phyloP scores from a whole-genome alignment of 1,140 invertebrate species.

The Arion vulgaris region DNA sequence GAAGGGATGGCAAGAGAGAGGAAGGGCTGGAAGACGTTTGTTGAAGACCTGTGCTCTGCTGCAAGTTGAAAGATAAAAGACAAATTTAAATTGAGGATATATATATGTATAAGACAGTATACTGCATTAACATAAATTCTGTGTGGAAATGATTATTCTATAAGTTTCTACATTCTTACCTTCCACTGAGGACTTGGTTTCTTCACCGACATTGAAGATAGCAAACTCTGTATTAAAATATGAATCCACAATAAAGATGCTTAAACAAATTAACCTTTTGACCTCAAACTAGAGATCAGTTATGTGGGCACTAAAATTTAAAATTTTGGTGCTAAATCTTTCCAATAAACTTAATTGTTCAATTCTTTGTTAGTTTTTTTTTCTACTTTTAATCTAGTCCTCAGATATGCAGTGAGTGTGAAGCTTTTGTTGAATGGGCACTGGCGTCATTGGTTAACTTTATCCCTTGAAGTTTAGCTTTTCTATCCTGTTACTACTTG shows the following conservation, averaged over 20 bases:
- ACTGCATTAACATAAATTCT: no score
- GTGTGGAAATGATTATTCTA: no score
- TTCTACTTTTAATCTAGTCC: constrained; percentile 76
- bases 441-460: constrained; percentile 33
- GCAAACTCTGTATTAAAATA: neutral
- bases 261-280: neutral
- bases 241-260: neutral
- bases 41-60: no score
- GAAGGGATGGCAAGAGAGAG: no score
- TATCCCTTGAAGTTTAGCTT: neutral
- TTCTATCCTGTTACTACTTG: neutral
- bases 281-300: constrained; percentile 1
- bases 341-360: neutral
- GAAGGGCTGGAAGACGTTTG: no score
- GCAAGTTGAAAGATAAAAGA: no score
- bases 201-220: constrained; percentile 50
- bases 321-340: neutral
- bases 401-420: constrained; percentile 93
- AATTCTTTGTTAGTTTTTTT: constrained; percentile 7
- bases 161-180: constrained; percentile 44
- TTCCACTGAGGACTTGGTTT: constrained; percentile 87
- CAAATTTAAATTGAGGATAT: no score
- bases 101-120: no score
- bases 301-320: neutral
- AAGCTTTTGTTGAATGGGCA: constrained; percentile 51